Percentiles rank a stretch among this genome's conserved stretches.
Conservation (phyloP, 2,888 invertebrate species). For the Plebejus melissa region DNA sequence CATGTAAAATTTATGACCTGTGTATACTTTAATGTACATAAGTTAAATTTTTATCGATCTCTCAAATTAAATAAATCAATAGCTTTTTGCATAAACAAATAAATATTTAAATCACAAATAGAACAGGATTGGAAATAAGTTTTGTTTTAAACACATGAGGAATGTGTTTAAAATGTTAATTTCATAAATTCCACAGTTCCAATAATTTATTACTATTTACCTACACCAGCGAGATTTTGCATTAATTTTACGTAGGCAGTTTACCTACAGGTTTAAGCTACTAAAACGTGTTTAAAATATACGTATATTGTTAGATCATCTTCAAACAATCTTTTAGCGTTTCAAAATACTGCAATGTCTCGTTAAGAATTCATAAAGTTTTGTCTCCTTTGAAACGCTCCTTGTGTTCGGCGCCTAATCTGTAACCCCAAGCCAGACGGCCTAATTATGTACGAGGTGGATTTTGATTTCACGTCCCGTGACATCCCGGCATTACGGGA, state of each 20-base stretch:
- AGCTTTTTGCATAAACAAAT: conserved; percentile 1
- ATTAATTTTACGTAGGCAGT: background rate
- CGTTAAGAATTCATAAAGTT: conserved; percentile 17
- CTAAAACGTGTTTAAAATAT: background rate
- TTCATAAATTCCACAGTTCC: background rate
- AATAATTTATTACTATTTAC: background rate
- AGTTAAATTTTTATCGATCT: background rate
- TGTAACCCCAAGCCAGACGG: conserved; percentile 38
- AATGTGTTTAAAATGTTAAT: conserved; percentile 14
- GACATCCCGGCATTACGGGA: conserved; percentile 45
- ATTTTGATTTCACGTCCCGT: conserved; percentile 51
- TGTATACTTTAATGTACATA: background rate
- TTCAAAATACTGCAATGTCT: background rate
- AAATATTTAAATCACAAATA: conserved; percentile 2
- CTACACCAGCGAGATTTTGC: background rate
- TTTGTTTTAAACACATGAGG: background rate
- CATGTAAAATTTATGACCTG: background rate
- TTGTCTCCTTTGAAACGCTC: background rate
- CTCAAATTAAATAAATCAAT: background rate
- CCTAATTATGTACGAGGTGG: conserved; percentile 54
- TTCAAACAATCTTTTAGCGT: background rate
- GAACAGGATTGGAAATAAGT: background rate
- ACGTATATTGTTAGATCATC: background rate
- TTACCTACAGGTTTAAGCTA: background rate
- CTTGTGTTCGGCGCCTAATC: conserved; percentile 35